Percentiles rank a stretch among this genome's conserved stretches.
phyloP scores from a whole-genome alignment of 1,140 invertebrate genomes.

The Physella acuta region DNA sequence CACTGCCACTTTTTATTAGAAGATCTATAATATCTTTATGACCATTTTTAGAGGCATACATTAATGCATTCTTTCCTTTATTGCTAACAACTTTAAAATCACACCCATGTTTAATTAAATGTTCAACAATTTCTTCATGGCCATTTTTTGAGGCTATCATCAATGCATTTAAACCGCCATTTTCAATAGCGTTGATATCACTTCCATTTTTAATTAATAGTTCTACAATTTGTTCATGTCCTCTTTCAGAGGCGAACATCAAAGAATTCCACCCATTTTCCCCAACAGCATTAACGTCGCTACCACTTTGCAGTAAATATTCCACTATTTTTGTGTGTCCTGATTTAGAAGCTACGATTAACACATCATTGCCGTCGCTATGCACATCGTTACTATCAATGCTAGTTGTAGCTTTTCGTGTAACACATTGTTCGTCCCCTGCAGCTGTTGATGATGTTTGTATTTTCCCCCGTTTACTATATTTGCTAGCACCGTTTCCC shows the following conservation, averaged over 20 bases:
- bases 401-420: too few relatives aligned
- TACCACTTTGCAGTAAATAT: too few relatives aligned
- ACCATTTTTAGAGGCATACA: slow-evolving; percentile 26
- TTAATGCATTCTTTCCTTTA: slow-evolving; percentile 28
- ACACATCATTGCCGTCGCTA: too few relatives aligned
- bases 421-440: too few relatives aligned
- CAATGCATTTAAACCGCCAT: slow-evolving; percentile 24
- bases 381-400: too few relatives aligned
- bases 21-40: slow-evolving; percentile 12
- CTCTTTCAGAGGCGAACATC: slow-evolving; percentile 29
- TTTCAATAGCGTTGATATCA: slow-evolving; percentile 12
- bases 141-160: slow-evolving; percentile 26
- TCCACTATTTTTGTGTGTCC: too few relatives aligned
- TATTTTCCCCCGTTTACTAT: too few relatives aligned
- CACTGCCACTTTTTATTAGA: too few relatives aligned
- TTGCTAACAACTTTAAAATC: slow-evolving; percentile 17
- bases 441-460: too few relatives aligned
- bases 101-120: slow-evolving; percentile 12
- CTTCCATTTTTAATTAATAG: slow-evolving; percentile 15
- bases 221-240: slow-evolving; percentile 23
- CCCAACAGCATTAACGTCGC: too few relatives aligned
- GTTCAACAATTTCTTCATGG: slow-evolving; percentile 20
- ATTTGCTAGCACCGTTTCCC: too few relatives aligned
- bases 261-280: slow-evolving; percentile 27
- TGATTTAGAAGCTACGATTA: too few relatives aligned